These are phyloP conservation scores for Leptinotarsa tumamoca DNA, from an alignment of 2,888 invertebrate genomes.

Conservation along the genomic window DNA sequence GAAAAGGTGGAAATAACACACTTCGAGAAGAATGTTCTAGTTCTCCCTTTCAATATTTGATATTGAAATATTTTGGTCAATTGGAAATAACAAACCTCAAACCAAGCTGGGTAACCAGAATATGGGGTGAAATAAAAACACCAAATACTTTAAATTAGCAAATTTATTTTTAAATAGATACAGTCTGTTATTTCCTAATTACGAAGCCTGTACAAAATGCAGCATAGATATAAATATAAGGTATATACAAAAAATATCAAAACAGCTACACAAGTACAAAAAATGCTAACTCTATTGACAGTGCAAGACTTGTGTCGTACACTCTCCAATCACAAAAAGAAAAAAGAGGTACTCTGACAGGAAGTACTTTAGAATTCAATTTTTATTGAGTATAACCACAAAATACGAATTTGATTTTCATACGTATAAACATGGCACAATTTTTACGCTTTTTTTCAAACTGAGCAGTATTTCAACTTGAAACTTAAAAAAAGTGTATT, in stretches of 20 bases:
- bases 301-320: conserved; percentile 53
- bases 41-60: too few species aligned
- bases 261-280: conserved; percentile 55
- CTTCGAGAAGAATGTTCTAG: too few species aligned
- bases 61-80: too few species aligned
- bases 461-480: conserved; percentile 32
- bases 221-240: conserved; percentile 56
- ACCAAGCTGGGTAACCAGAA: neutral
- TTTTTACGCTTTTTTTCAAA: conserved; percentile 22
- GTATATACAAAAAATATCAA: conserved; percentile 62
- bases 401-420: conserved; percentile 31
- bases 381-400: conserved; percentile 41
- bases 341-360: conserved; percentile 45
- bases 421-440: conserved; percentile 49
- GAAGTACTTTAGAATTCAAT: conserved; percentile 52
- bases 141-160: conserved; percentile 60
- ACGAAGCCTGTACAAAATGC: conserved; percentile 66
- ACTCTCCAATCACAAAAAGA: conserved; percentile 51
- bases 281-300: conserved; percentile 54
- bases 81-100: too few species aligned
- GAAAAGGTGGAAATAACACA: too few species aligned
- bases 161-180: conserved; percentile 66
- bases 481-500: neutral
- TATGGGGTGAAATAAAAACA: conserved; percentile 32
- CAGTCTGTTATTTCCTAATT: conserved; percentile 65